Evolutionary conservation across 2,888 invertebrate species (phyloP), one percentile per base, ranked within the genome.

Genomic region (Torymus auratus): DNA sequence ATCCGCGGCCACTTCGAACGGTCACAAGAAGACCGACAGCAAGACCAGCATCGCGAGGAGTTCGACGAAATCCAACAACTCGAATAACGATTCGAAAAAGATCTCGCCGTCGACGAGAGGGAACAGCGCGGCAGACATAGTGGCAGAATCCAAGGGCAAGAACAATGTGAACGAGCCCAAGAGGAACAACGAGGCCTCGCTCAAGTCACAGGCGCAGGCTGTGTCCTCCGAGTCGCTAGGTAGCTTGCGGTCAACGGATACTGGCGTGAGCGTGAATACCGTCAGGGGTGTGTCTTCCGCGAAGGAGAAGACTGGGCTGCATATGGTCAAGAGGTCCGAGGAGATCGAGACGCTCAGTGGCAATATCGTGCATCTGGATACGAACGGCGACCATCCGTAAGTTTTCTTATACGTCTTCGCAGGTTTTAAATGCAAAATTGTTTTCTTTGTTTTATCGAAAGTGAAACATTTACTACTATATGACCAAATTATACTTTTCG

Each of bases 341-440:
- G 90, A 90, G 72, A 91, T 91, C 77, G 90, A 91, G 80, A 91
- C 91, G 3, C 86, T 91, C 15, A 90, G 91, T 78, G 90, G 90
- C 3, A 90, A 91, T 81, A 85, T 91, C 52, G 86, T 80, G 0
- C 64, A 80, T 12, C 65, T 82, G 72, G 84, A 85, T 2, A 78
- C 82, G 10, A 85, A 85, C 71, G 85, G 84, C 53, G 83, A 86
- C 50, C 67, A 81, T 4, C 79, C 80, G 85, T 86, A 65, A 85
- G 86, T 85, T 52, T 15, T 41, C 52, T 71, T 17, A 60, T 15
- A 4, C 2, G 7, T 58, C 12, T 23, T 5, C 20, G 41, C 7
- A 41, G 7, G 0, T 61, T 52, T 52, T 5, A 10, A 55, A 2
- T 11, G n/a, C 13, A 1, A 13, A 56, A 28, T 13, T 5, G 5